These are phyloP conservation scores for Helicolenus hilgendorfi DNA, from an alignment of 2,797 vertebrate genomes.

Conservation along the genomic window DNA sequence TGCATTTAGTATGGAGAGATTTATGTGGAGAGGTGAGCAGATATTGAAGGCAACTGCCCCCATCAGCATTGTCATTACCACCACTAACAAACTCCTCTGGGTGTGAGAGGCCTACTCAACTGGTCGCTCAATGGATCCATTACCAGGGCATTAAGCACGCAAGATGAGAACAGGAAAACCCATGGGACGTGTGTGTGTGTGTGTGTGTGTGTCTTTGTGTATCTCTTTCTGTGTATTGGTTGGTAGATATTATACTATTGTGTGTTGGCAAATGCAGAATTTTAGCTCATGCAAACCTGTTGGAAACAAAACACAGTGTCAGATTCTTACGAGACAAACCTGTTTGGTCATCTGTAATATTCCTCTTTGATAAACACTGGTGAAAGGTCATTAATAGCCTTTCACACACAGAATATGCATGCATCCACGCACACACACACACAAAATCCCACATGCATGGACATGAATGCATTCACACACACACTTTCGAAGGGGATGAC, in stretches of 20 bases:
- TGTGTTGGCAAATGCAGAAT: not conserved
- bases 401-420: conserved; percentile 17
- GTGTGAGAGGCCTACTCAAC: conserved; percentile 79
- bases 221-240: conserved; percentile 2
- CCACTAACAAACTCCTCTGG: conserved; percentile 80
- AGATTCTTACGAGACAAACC: not conserved
- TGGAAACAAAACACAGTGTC: not conserved
- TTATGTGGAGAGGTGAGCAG: conserved; percentile 63
- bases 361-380: conserved; percentile 35
- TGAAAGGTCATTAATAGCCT: conserved; percentile 31
- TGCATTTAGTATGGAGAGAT: conserved; percentile 53
- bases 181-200: conserved; percentile 5
- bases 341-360: conserved; percentile 9
- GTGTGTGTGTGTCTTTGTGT: not conserved
- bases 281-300: not conserved
- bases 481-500: conserved; percentile 43
- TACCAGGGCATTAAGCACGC: conserved; percentile 81
- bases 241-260: not conserved
- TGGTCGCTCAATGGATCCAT: conserved; percentile 79
- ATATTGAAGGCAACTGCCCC: conserved; percentile 59
- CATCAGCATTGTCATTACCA: conserved; percentile 76
- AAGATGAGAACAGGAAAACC: conserved; percentile 70
- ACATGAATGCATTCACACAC: conserved; percentile 31
- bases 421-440: conserved; percentile 7
- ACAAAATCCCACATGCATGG: not conserved